Evolutionary conservation across 2,888 invertebrate species (phyloP), one percentile per base, ranked within the genome.

Genomic region (Hypercompe scribonia): DNA sequence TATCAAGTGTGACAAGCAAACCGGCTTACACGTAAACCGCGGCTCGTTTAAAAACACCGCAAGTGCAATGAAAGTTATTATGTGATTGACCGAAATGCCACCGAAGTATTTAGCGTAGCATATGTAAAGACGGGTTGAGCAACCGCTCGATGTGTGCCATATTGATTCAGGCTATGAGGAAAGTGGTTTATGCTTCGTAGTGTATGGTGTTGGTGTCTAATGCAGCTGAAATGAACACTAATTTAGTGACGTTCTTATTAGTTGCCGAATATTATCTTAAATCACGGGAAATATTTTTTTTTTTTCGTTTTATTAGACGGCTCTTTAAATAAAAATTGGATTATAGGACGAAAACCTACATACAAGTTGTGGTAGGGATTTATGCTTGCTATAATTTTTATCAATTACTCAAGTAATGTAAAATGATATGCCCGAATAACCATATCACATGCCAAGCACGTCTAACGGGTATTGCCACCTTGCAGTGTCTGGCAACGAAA

Each of bases 21-120:
- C 83, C 78, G 82, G 82, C 85, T 84, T 66, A 33, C 66, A 66
- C 72, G 66, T 68, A 65, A 76, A 77, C 75, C 63, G 75, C 76
- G 66, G 66, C 74, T 42, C 66, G 71, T 72, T 80, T 70, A 74
- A 66, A 77, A 78, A 42, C 75, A 67, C 42, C 42, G 65, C 86
- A 84, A 81, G 81, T 84, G 86, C 78, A 82, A 84, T 78, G 86
- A 84, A 85, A 85, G 86, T 84, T 83, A 84, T 84, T 80, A 83
- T 80, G 78, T 73, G 78, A 80, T 74, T 76, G 71, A 63, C 78
- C 50, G 69, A 79, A 78, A 77, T 77, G 84, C 78, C 71, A 75
- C 67, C 72, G 72, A 66, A 70, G 66, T 72, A 54, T 67, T 67
- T 71, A 65, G 42, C 68, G 34, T 50, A 34, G 18, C 50, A 2